These are phyloP conservation scores for Balaenoptera acutorostrata DNA, from an alignment of 2,113 vertebrate genomes.

Conservation along the genomic window DNA sequence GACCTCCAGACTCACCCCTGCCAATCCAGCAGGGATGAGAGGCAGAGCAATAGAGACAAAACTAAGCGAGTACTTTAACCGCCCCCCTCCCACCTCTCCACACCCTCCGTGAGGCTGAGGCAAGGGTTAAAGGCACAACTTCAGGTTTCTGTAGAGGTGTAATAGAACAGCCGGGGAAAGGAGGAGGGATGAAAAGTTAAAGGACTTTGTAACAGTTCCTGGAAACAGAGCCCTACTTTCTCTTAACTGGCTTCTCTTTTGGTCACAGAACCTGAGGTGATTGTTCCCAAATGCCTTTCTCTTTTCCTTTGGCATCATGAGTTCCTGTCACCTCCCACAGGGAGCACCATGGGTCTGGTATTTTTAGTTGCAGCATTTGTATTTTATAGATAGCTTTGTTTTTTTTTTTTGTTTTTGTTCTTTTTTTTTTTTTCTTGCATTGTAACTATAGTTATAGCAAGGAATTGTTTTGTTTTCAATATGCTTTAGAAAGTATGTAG, in stretches of 20 bases:
- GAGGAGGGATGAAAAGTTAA: neutral
- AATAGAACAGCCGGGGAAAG: neutral
- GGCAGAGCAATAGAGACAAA: neutral
- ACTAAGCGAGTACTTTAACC: neutral
- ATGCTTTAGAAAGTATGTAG: neutral
- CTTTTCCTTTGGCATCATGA: neutral
- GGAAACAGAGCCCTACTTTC: neutral
- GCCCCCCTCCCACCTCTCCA: fast-evolving
- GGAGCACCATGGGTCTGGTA: neutral
- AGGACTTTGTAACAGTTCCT: neutral
- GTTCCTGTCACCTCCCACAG: neutral
- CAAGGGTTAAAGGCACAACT: neutral
- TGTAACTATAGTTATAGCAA: neutral
- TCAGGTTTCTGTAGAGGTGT: neutral
- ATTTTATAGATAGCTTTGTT: neutral
- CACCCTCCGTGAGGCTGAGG: neutral
- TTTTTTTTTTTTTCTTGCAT: neutral
- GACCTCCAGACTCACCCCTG: neutral
- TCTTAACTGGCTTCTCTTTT: neutral
- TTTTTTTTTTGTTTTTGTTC: neutral
- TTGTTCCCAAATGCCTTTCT: neutral
- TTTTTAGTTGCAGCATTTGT: neutral
- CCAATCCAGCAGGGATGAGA: neutral
- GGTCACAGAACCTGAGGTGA: neutral
- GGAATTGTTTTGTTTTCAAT: neutral